A percentile compares a stretch with the other conserved stretches of the same genome.
Evolutionary conservation across 2,888 invertebrate species (phyloP).

Genomic region (Carterocephalus palaemon): DNA sequence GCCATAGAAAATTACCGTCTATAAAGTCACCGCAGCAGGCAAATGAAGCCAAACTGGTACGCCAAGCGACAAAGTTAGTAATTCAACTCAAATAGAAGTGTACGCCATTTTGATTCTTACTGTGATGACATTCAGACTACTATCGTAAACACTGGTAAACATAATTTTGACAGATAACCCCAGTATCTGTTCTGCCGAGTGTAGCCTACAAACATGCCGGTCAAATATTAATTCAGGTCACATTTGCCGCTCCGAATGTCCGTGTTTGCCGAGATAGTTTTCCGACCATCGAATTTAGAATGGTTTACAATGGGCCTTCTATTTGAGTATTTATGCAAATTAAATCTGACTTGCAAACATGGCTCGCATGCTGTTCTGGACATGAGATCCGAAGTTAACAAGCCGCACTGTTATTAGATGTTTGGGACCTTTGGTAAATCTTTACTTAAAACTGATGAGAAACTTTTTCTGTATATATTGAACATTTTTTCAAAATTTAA

Average conservation of each 20-base stretch:
- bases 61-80: constrained; percentile 33
- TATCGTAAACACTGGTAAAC: constrained; percentile 27
- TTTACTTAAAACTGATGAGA: too few species aligned
- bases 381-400: constrained; percentile 6
- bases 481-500: too few species aligned
- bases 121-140: constrained; percentile 23
- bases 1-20: constrained; percentile 58
- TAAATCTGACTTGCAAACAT: constrained; percentile 55
- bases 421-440: not conserved
- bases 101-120: constrained; percentile 23
- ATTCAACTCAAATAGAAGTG: constrained; percentile 12
- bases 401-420: constrained; percentile 1
- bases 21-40: constrained; percentile 48
- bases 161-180: constrained; percentile 21
- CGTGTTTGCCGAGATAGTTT: constrained; percentile 71
- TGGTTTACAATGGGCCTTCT: constrained; percentile 64
- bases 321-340: constrained; percentile 71
- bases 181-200: constrained; percentile 21
- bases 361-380: constrained; percentile 5
- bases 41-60: constrained; percentile 58
- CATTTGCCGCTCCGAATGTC: constrained; percentile 64
- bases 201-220: constrained; percentile 35
- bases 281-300: constrained; percentile 67
- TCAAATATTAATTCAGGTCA: constrained; percentile 77
- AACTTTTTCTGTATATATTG: too few species aligned